phyloP scores from a whole-genome alignment of 2,797 vertebrate species.

The Xenentodon cancila region DNA sequence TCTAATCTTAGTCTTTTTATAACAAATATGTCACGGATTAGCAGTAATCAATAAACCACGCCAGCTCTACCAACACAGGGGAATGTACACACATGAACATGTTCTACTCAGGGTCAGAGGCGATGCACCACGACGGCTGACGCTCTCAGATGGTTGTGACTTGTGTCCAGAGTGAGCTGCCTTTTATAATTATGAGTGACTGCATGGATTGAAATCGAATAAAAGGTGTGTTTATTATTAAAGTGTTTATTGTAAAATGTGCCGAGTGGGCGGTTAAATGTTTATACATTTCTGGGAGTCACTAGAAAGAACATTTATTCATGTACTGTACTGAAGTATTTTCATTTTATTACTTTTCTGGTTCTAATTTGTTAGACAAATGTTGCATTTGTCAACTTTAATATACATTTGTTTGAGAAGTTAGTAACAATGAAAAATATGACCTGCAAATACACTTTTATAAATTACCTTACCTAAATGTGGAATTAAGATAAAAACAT shows the following conservation, averaged over 20 bases:
- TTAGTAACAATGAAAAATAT: too few species aligned
- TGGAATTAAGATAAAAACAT: too few species aligned
- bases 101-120: constrained; percentile 48
- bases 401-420: too few species aligned
- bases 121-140: constrained; percentile 6
- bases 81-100: not conserved
- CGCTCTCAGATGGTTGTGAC: not conserved
- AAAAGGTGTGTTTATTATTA: constrained; percentile 26
- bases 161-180: constrained; percentile 8
- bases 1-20: constrained; percentile 8
- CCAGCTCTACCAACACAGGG: not conserved
- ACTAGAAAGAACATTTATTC: not conserved
- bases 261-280: not conserved
- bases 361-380: not conserved
- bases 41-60: too few species aligned
- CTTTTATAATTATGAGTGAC: constrained; percentile 5
- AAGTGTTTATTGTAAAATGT: constrained; percentile 1
- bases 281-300: not conserved
- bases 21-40: not conserved
- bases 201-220: constrained; percentile 44
- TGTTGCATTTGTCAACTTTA: too few species aligned
- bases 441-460: too few species aligned
- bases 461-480: too few species aligned
- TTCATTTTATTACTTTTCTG: not conserved
- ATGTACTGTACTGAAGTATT: not conserved